A percentile compares a stretch with the other conserved stretches of the same genome.
phyloP scores from a whole-genome alignment of 1,140 invertebrate species.

The Archegozetes longisetosus region DNA sequence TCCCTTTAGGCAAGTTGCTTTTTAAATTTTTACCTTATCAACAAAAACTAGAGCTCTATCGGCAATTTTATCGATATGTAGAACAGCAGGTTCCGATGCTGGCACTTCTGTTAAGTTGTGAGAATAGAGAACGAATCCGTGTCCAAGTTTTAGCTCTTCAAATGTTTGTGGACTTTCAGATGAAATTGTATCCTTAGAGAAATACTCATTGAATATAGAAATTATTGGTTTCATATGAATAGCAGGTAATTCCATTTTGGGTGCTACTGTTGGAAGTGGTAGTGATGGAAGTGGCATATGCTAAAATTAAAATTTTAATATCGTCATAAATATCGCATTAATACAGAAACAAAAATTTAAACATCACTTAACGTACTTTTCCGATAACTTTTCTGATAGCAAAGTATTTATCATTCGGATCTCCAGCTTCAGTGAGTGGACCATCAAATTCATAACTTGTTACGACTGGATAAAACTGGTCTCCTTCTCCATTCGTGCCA shows the following conservation, averaged over 20 bases:
- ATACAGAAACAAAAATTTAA: background rate
- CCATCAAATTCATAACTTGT: constrained; percentile 38
- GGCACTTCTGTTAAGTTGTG: constrained; percentile 18
- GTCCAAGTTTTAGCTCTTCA: constrained; percentile 20
- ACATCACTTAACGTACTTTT: constrained; percentile 10
- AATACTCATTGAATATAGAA: no score
- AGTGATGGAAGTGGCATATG: constrained; percentile 3
- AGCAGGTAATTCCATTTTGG: background rate
- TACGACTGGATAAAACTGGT: constrained; percentile 23
- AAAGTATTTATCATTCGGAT: constrained; percentile 32
- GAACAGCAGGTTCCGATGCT: constrained; percentile 15
- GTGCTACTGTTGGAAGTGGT: background rate
- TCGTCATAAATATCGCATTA: background rate
- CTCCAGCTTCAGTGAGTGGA: constrained; percentile 34
- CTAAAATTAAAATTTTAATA: background rate
- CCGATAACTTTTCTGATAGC: constrained; percentile 31
- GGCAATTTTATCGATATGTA: constrained; percentile 15
- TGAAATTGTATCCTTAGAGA: background rate
- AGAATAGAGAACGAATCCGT: constrained; percentile 24
- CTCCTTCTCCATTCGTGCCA: constrained; percentile 2
- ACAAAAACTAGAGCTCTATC: constrained; percentile 19
- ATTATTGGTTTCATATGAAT: background rate
- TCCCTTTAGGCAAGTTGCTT: no score
- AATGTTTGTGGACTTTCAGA: constrained; percentile 21
- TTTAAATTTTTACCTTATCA: constrained; percentile 12